Percentiles rank a stretch among this genome's conserved stretches.
Conservation (phyloP, 2,888 invertebrate genomes). For the Cacoxenus indagator region DNA sequence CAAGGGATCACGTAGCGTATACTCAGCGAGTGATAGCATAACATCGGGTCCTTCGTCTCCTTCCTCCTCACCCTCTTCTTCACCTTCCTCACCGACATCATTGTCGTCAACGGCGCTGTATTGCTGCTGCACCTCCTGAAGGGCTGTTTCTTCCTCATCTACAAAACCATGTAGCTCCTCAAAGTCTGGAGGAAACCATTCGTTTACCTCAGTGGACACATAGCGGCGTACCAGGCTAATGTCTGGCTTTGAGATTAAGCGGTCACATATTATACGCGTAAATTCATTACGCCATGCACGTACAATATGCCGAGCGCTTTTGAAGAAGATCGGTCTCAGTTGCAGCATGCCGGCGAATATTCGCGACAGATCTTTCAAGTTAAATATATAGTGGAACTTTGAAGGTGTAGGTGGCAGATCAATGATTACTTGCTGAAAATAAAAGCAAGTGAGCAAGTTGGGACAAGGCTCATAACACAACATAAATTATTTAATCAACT, state of each 20-base stretch:
- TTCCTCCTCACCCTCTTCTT: constrained; percentile 42
- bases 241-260: constrained; percentile 83
- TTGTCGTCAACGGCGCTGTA: constrained; percentile 43
- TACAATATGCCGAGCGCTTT: constrained; percentile 78
- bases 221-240: constrained; percentile 75
- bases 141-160: constrained; percentile 47
- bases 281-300: constrained; percentile 95
- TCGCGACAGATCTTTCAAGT: constrained; percentile 89
- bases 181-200: constrained; percentile 66
- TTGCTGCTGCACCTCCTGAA: constrained; percentile 46
- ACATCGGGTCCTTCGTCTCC: constrained; percentile 39
- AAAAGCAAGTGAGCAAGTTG: no score
- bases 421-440: constrained; percentile 76
- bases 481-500: no score
- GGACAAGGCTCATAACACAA: no score
- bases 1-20: constrained; percentile 84
- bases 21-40: constrained; percentile 72
- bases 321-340: constrained; percentile 80
- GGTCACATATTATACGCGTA: constrained; percentile 87
- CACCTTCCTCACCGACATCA: constrained; percentile 25
- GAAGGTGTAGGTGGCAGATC: constrained; percentile 92
- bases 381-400: constrained; percentile 96
- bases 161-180: constrained; percentile 59
- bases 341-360: constrained; percentile 86
- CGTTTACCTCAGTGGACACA: constrained; percentile 75